These are phyloP conservation scores for Idaea biselata DNA, from an alignment of 2,888 invertebrate species.

Conservation along the genomic window DNA sequence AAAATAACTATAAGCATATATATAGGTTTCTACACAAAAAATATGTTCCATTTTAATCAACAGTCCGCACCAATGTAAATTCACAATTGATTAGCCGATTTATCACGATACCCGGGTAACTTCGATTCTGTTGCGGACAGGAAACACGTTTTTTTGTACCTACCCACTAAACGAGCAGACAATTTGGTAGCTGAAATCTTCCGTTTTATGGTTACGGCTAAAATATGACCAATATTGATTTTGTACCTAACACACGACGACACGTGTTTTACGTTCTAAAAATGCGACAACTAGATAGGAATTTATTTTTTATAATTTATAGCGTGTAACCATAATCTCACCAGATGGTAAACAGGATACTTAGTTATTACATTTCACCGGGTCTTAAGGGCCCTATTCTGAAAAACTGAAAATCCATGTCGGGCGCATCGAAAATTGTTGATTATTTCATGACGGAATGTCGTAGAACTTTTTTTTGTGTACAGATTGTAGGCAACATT, in stretches of 20 bases:
- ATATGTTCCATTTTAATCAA: neutral
- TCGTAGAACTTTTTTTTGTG: too few relatives aligned
- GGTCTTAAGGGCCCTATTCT: too few relatives aligned
- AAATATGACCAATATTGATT: constrained; percentile 16
- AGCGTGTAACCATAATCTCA: too few relatives aligned
- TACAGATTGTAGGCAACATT: too few relatives aligned
- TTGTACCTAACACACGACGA: neutral
- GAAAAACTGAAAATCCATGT: too few relatives aligned
- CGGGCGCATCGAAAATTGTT: too few relatives aligned
- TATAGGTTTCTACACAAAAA: neutral
- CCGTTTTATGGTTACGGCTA: constrained; percentile 14
- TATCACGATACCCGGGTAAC: constrained; percentile 40
- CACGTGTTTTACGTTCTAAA: neutral
- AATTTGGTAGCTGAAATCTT: constrained; percentile 15
- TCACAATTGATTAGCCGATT: constrained; percentile 46
- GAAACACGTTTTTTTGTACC: constrained; percentile 39
- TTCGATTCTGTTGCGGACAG: constrained; percentile 31
- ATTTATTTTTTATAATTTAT: neutral
- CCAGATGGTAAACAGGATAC: too few relatives aligned
- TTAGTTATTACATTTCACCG: too few relatives aligned
- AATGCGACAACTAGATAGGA: neutral
- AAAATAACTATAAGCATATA: neutral
- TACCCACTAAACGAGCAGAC: constrained; percentile 22
- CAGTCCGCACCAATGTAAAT: constrained; percentile 19
- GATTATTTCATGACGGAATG: too few relatives aligned